Evolutionary conservation across 2,888 invertebrate genomes (phyloP).

Genomic region (Sarcophaga rosellei): DNA sequence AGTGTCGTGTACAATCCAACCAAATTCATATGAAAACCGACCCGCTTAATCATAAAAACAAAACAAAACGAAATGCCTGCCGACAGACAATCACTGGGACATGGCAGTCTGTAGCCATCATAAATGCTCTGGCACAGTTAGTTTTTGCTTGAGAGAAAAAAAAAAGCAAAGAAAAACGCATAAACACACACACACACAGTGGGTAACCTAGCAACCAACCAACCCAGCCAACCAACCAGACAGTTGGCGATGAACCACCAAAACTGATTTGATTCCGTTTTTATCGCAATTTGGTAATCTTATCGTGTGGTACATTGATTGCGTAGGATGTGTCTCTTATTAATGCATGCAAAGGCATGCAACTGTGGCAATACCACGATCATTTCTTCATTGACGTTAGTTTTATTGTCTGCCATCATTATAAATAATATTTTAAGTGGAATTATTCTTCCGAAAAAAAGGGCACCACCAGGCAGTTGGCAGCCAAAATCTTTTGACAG

Average conservation of each 20-base stretch:
- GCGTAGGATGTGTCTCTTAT: constrained; percentile 64
- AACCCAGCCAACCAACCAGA: not conserved
- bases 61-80: not conserved
- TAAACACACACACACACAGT: constrained; percentile 30
- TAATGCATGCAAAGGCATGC: constrained; percentile 52
- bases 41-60: constrained; percentile 56
- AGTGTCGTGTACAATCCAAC: not conserved
- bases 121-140: constrained; percentile 56
- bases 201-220: constrained; percentile 48
- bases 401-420: constrained; percentile 39
- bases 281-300: constrained; percentile 66
- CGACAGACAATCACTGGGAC: not conserved
- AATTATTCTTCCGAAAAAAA: constrained; percentile 23
- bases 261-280: constrained; percentile 56
- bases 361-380: constrained; percentile 49
- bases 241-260: constrained; percentile 22
- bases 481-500: not conserved
- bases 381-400: constrained; percentile 25
- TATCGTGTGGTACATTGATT: constrained; percentile 63
- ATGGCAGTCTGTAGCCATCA: constrained; percentile 21
- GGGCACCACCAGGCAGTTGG: constrained; percentile 30
- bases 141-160: not conserved
- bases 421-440: constrained; percentile 36
- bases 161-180: not conserved
- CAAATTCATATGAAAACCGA: constrained; percentile 24